Base-by-base conservation (phyloP, 2,797 vertebrate genomes). In the Epinephelus malabaricus region DNA sequence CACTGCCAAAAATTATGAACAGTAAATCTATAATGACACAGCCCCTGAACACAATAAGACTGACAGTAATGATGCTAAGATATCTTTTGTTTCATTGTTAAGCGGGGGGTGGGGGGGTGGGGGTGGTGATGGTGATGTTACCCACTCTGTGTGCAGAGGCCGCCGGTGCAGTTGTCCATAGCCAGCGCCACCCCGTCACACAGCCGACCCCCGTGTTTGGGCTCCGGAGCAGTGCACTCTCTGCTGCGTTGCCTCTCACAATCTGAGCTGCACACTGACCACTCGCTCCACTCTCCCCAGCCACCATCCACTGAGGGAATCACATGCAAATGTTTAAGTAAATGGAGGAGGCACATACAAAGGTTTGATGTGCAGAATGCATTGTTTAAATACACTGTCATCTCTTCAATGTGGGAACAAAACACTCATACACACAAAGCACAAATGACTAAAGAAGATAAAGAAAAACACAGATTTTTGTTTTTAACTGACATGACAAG, bases 121-220 rank as follows among this genome's bases (percentile, higher is more conserved):
- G 21, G 21, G 21, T 21, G 21, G 18, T 40, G 53, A 46, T 21
- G 69, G 23, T 12, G 63, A 17, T 58, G 82, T 55, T 23, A 93
- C 94, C 69, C 94, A 98, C 98, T 97, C 95, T 98, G 96, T 54
- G 97, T 96, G 92, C 98, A 99, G 2, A 98, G 95, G 40, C 97
- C 97, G n/a, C 98, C 97, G 0, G 98, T 99, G 95, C 98, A 99
- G 89, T 99, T 99, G 84, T 98, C 96, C 0, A 95, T 94, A 40
- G 97, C 97, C 60, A 98, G 93, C 27, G 96, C 95, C 60, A 96
- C 87, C 0, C 98, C 98, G 81, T 98, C 97, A 12, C 98, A 99
- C 85, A 95, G 91, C n/a, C 94, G 96, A 0, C 97, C 98, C 4
- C 97, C 98, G 0, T 98, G 97, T 53, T 96, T 92, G 0, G 98